Evolutionary conservation across 2,888 invertebrate species (phyloP), one percentile per base, ranked within the genome.

Genomic region (Nezara viridula): DNA sequence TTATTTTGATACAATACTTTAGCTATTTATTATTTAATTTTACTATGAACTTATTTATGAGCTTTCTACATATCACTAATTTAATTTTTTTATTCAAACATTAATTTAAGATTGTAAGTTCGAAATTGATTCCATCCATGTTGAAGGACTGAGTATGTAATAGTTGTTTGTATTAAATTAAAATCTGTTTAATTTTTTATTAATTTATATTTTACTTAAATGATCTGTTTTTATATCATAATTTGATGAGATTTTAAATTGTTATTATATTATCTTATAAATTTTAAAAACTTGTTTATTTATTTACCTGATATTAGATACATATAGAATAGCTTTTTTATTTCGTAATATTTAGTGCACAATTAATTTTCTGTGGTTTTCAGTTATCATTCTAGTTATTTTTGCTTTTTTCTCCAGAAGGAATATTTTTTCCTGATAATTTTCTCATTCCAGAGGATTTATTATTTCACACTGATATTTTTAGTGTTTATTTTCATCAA

Each of bases 111-210:
- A 86, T 52, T 52, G 86, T 86, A 40, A 88, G 73, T 16, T 88
- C 85, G 88, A 81, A 88, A 88, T 55, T 88, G 81, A 89, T 89
- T 89, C 89, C 89, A 89, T 89, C 89, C 89, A 89, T 60, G 32
- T 21, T 40, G 55, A 89, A 86, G 81, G 89, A 89, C 89, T 89
- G 89, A 89, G 49, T 88, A 60, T 88, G 50, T 77, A 37, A 85
- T 52, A 55, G 32, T 19, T 89, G 47, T 50, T 32, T 88, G n/a
- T 88, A 40, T 88, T 44, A 10, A 44, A 49, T 66, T 47, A 66
- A 73, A 73, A 73, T 37, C 66, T 49, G 60, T 77, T 88, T 88
- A n/a, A 60, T 73, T 88, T 49, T 37, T 27, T 27, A 40, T 60
- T 88, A 66, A 9, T 49, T 77, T 49, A 47, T 88, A 32, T 87